These are phyloP conservation scores for Pavo muticus DNA, from an alignment of 2,113 vertebrate species.

Conservation along the genomic window DNA sequence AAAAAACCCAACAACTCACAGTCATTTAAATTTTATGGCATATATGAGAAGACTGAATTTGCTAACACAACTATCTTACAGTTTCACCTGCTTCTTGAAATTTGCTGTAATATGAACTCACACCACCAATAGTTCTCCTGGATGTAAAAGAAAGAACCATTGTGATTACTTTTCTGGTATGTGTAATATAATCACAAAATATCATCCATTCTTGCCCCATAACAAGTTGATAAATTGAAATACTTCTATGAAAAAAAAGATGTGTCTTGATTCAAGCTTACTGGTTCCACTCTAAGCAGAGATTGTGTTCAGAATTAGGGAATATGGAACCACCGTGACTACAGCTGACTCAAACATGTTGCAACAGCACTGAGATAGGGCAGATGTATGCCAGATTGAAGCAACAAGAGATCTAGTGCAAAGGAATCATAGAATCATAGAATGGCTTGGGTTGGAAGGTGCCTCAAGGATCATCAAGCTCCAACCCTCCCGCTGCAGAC, in stretches of 20 bases:
- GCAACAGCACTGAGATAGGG: background rate
- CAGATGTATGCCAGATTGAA: background rate
- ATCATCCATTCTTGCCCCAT: background rate
- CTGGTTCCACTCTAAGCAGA: background rate
- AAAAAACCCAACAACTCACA: background rate
- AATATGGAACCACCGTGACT: background rate
- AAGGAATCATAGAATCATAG: too few relatives aligned
- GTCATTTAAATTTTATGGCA: background rate
- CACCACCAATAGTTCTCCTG: background rate
- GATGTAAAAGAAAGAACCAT: background rate
- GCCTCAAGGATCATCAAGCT: too few relatives aligned
- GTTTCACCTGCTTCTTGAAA: background rate
- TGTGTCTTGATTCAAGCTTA: background rate
- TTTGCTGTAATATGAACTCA: background rate
- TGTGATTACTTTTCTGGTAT: background rate
- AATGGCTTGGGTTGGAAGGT: too few relatives aligned
- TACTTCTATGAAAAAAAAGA: background rate
- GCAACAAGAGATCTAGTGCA: background rate
- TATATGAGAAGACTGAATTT: background rate
- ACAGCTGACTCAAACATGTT: background rate
- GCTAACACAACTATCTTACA: rapidly evolving
- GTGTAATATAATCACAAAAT: background rate
- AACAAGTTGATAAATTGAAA: background rate
- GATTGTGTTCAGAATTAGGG: background rate
- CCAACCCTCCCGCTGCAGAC: too few relatives aligned